Base-by-base conservation (phyloP, 2,113 vertebrate species). In the Malurus elegans region DNA sequence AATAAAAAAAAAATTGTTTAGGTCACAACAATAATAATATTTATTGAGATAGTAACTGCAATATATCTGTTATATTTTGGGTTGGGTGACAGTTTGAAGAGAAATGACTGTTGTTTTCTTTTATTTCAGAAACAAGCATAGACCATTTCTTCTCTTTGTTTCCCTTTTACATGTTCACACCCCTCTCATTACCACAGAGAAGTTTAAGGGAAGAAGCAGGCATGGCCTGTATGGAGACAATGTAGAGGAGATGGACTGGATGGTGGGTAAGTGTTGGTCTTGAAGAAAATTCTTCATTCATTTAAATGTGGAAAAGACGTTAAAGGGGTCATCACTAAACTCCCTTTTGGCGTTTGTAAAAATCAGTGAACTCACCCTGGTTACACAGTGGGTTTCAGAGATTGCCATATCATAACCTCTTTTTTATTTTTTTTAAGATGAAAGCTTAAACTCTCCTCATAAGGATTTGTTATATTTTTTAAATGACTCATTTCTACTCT, bases 191-290 rank as follows among this genome's bases (percentile, higher is more conserved):
- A 97, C 93, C 40, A 98, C 96, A 23, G 86, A 98, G 44, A 85
- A 89, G 44, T 99, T 99, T 89, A 95, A 90, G 8, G 98, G 99
- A 47, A 98, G 95, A 80, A 99, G 99, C 85, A 97, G 21, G 31
- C 98, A 99, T 36, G 98, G 98, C 21, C 32, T 96, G 28, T 99
- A 99, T 10, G 99, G 99, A 16, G 99, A 99, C 97, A 98, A 98
- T 0, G 87, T 99, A 29, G 98, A 99, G 51, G 99, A 99, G 87
- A 88, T 99, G 97, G 99, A 99, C 93, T 98, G 98, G 98, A 95
- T 99, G 15, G 95, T 99, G 4, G 99, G 99, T 99, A 73, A 97
- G 98, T 94, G 29, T 9, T 28, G 5, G 4, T 58, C 29, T 78
- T 64, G 16, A 67, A 54, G 29, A 44, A 93, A 71, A 56, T 32